Percentiles rank a stretch among this genome's conserved stretches.
These are phyloP conservation scores for Apostichopus leukothele DNA, from an alignment of 53 echinoderm and acorn worm species.

Conservation along the genomic window DNA sequence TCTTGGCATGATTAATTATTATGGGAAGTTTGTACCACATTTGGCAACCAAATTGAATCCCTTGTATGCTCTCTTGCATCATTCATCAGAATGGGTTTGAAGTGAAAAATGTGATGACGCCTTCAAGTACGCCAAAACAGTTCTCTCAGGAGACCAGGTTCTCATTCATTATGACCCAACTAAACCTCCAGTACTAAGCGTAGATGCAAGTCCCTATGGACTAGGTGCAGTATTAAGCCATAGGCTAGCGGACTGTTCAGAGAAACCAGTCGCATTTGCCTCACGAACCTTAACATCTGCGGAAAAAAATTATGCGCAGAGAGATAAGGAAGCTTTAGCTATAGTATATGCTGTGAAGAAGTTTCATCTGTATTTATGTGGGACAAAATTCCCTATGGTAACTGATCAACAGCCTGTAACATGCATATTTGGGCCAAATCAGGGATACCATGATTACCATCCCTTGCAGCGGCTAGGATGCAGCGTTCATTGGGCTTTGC, in stretches of 20 bases:
- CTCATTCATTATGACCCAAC: conserved; percentile 39
- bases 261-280: conserved; percentile 45
- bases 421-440: conserved; percentile 42
- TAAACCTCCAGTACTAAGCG: conserved; percentile 37
- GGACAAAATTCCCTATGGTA: conserved; percentile 36
- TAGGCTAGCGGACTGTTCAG: neutral
- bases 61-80: conserved; percentile 55
- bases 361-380: conserved; percentile 50
- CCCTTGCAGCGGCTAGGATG: conserved; percentile 32
- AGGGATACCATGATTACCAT: conserved; percentile 19
- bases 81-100: conserved; percentile 41
- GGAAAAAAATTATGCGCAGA: conserved; percentile 39
- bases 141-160: conserved; percentile 6
- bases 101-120: conserved; percentile 26
- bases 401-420: conserved; percentile 61
- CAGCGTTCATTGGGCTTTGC: conserved; percentile 28
- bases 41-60: conserved; percentile 50
- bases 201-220: conserved; percentile 56
- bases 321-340: conserved; percentile 39
- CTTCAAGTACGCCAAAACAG: conserved; percentile 36
- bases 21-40: conserved; percentile 62
- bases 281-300: conserved; percentile 39
- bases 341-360: conserved; percentile 56
- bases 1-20: conserved; percentile 59
- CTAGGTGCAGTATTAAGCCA: conserved; percentile 47